phyloP scores from a whole-genome alignment of 2,888 invertebrate genomes.

The Brachycybe producta region DNA sequence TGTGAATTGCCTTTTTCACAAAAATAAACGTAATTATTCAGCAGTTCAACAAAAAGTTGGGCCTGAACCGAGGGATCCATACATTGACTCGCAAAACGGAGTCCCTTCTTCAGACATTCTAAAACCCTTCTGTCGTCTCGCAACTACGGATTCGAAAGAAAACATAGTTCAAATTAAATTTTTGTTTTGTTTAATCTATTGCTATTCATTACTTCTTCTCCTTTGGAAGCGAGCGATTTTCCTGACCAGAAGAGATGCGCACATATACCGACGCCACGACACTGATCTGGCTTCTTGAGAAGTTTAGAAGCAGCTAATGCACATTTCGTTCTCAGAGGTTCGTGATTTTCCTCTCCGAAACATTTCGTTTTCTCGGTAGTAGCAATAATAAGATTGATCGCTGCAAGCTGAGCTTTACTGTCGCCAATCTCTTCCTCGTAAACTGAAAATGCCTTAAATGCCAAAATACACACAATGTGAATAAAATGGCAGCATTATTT shows the following conservation, averaged over 20 bases:
- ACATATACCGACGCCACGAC: constrained; percentile 81
- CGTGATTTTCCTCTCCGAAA: constrained; percentile 91
- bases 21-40: constrained; percentile 87
- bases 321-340: constrained; percentile 89
- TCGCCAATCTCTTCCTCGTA: constrained; percentile 98
- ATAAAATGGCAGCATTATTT: constrained; percentile 8
- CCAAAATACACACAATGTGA: no score
- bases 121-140: constrained; percentile 81
- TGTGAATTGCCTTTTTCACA: constrained; percentile 71
- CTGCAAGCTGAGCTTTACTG: constrained; percentile 89
- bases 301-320: constrained; percentile 90
- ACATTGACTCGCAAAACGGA: constrained; percentile 89
- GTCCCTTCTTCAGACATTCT: constrained; percentile 90
- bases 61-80: constrained; percentile 95
- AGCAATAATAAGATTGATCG: constrained; percentile 87
- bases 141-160: constrained; percentile 40
- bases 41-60: constrained; percentile 83
- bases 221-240: constrained; percentile 26
- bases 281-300: constrained; percentile 96
- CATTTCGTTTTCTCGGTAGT: constrained; percentile 90
- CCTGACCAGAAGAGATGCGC: constrained; percentile 97
- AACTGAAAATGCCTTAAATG: constrained; percentile 69
- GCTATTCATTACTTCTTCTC: constrained; percentile 25
- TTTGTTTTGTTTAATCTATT: no score
- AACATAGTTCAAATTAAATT: neutral